Base-by-base conservation (phyloP, 1,140 invertebrate species). In the Dinoponera quadriceps region DNA sequence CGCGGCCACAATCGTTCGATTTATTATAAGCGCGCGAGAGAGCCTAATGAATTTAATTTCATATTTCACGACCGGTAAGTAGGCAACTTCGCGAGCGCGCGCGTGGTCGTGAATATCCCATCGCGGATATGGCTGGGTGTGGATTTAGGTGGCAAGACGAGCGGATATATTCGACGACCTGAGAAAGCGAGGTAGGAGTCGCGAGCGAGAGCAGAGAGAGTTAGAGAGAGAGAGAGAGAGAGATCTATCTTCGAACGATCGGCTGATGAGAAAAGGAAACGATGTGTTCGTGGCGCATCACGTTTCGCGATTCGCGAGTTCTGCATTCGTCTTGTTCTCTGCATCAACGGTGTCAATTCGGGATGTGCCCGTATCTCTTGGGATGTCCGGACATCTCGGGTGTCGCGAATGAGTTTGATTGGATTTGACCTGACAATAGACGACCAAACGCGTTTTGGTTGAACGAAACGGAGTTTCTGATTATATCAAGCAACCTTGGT, bases 11-110 rank as follows among this genome's bases (percentile, higher is more conserved):
- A 93, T 94, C 93, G 90, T 93, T 93, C 93, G 91, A 94, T 94
- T 94, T 94, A 94, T 94, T 93, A 92, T 91, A 92, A 93, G 91
- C 92, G 90, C 89, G 90, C 91, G 87, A 89, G 55, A 78, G 63
- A 83, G 89, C 87, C 91, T 94, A 93, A 94, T 93, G 92, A 94
- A 93, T 94, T 93, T 94, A 93, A 94, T 94, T 94, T 93, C 92
- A 94, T 94, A 94, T 94, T 94, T 94, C 92, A 94, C 91, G 90
- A 89, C 87, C 91, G 87, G 91, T 93, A 93, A 93, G 92, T 93
- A 92, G 91, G 86, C 91, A 90, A 81, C 38, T 44, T 44, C 38
- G 38, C 38, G 38, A 3, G 82, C 65, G 7, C 60, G 59, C 27
- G 71, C 13, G 51, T 22, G 83, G 83, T 80, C 72, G 86, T 91